Base-by-base conservation (phyloP, 2,888 invertebrate species). In the Carterocephalus palaemon region DNA sequence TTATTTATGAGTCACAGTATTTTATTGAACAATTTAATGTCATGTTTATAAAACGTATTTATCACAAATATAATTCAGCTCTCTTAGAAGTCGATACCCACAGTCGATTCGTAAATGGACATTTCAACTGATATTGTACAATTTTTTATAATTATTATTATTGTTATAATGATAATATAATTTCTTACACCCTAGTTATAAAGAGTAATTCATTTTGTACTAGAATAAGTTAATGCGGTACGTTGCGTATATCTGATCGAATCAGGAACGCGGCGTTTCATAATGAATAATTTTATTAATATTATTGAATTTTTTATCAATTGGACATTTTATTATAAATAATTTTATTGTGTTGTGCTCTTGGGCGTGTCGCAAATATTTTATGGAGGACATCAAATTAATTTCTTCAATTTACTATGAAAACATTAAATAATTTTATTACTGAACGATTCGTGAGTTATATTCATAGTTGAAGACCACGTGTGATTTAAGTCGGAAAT, bases 121-220 rank as follows among this genome's bases (percentile, higher is more conserved):
- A 19, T 19, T 3, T 19, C 37, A n/a, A 49, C 49, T 47, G 48
- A 74, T 76, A 75, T 76, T 83, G 82, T 84, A 82, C 81, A 82
- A 84, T 79, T 68, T 68, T 64, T 39, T 29, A 29, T 33, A 19
- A 22, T 22, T 7, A 33, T 33, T 5, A 24, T 13, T 4, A 34
- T 36, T 23, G 23, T 31, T 2, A 32, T 40, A 28, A 38, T 38
- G 31, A 31, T 77, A 78, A 79, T 75, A 76, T 78, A 79, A 28
- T 77, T 75, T 71, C 72, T 64, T 72, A 72, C 70, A 71, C 64
- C 68, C 68, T 83, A 84, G 77, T 58, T 50, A 53, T 73, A 73
- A 69, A 51, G 60, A n/a, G n/a, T n/a, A n/a, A 70, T 75, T 71
- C 73, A 70, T 77, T 73, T 77, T 75, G 62, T 73, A 71, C 57